Conservation (phyloP, 2,888 invertebrate species). For the Odontocolon sp. region DNA sequence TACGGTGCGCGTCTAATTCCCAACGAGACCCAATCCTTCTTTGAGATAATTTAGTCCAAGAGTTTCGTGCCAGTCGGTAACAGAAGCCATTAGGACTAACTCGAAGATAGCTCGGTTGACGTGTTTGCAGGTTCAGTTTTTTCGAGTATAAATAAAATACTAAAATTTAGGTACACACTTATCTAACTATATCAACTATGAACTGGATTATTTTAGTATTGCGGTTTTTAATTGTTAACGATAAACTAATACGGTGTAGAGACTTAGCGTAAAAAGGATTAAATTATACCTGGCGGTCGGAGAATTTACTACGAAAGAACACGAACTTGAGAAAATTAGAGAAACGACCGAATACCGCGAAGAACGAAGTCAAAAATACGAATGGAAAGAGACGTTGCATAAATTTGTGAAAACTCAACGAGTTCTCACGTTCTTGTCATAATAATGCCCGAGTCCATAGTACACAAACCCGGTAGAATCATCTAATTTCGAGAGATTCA, state of each 20-base stretch:
- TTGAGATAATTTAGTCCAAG: conserved; percentile 21
- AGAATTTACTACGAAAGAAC: neutral
- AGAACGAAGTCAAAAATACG: conserved; percentile 62
- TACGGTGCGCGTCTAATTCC: conserved; percentile 26
- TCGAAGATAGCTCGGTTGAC: too few relatives aligned
- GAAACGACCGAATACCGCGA: neutral
- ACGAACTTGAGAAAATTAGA: neutral
- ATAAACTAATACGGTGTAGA: too few relatives aligned
- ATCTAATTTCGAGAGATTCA: conserved; percentile 67
- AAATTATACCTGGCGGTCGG: too few relatives aligned
- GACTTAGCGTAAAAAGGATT: too few relatives aligned
- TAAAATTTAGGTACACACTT: too few relatives aligned
- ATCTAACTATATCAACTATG: too few relatives aligned
- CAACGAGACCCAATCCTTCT: conserved; percentile 3
- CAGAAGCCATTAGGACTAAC: conserved; percentile 51
- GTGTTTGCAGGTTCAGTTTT: too few relatives aligned
- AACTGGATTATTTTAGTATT: too few relatives aligned
- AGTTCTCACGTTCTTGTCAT: neutral
- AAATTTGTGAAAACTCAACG: conserved; percentile 64
- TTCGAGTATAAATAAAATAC: too few relatives aligned
- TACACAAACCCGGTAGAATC: neutral
- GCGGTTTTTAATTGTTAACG: too few relatives aligned
- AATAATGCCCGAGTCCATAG: neutral
- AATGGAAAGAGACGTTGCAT: conserved; percentile 69
- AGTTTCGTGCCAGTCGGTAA: conserved; percentile 45